Conservation (phyloP, 2,113 vertebrate species). For the Verasper variegatus region DNA sequence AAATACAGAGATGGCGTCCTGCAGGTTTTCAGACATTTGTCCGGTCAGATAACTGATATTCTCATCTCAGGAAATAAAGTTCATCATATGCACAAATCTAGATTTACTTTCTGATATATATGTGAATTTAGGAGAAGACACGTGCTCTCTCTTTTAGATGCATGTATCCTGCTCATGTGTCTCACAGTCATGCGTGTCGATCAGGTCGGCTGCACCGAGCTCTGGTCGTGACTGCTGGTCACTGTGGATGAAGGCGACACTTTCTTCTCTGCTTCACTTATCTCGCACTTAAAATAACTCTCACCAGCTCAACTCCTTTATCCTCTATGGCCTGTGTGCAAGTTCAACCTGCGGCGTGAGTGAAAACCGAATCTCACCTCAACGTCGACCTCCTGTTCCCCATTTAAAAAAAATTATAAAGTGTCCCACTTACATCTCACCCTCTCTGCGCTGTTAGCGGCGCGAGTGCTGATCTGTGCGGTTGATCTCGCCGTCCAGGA, state of each 20-base stretch:
- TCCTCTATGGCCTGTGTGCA: slow-evolving; percentile 22
- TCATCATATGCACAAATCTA: too few relatives aligned
- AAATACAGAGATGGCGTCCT: not conserved
- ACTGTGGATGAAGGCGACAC: slow-evolving; percentile 2
- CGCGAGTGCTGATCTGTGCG: slow-evolving; percentile 9
- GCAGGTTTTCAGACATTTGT: too few relatives aligned
- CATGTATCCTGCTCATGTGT: not conserved
- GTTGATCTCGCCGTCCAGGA: slow-evolving; percentile 12
- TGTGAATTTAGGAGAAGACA: not conserved
- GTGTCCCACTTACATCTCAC: not conserved
- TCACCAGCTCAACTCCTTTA: slow-evolving; percentile 13
- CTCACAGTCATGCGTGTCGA: slow-evolving; percentile 12
- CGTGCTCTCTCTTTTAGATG: not conserved
- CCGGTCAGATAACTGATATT: too few relatives aligned
- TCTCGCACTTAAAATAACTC: slow-evolving; percentile 75
- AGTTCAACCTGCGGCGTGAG: slow-evolving; percentile 35
- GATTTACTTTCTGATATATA: not conserved
- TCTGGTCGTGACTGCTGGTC: slow-evolving; percentile 12
- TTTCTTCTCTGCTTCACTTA: not conserved
- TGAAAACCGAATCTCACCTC: slow-evolving; percentile 53
- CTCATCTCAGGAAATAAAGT: too few relatives aligned
- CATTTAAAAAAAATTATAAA: not conserved
- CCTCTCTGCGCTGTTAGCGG: slow-evolving; percentile 15
- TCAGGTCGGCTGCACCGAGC: slow-evolving; percentile 26
- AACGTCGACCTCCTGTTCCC: slow-evolving; percentile 24